Evolutionary conservation across 2,888 invertebrate species (phyloP).

Genomic region (Nudaria mundana): DNA sequence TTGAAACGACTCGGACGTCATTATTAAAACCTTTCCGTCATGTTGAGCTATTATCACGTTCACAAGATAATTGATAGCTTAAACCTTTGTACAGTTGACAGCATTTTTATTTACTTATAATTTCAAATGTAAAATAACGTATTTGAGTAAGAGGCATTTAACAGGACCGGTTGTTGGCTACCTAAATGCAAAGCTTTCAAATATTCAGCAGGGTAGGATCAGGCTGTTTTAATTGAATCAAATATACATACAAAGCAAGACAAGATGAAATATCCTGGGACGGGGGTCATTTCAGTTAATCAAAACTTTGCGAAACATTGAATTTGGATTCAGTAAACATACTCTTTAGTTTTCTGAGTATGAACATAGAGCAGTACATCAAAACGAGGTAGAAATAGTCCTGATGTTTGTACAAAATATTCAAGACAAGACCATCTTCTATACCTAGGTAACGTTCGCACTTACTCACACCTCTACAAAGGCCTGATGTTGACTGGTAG

Average conservation of each 20-base stretch:
- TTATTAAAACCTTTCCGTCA: constrained; percentile 13
- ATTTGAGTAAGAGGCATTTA: no score
- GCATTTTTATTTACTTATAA: constrained; percentile 12
- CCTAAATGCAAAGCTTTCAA: constrained; percentile 21
- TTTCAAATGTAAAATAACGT: not conserved
- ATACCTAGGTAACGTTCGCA: no score
- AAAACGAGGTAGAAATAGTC: no score
- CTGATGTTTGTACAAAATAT: no score
- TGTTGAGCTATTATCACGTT: constrained; percentile 18
- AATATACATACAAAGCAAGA: constrained; percentile 26
- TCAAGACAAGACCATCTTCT: no score
- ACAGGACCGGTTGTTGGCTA: no score
- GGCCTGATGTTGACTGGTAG: no score
- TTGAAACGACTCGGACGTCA: no score
- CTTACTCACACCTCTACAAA: no score
- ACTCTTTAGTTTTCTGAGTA: not conserved
- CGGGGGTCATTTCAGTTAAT: constrained; percentile 29
- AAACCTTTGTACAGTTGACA: constrained; percentile 18
- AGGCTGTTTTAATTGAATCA: constrained; percentile 34
- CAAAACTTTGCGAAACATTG: constrained; percentile 29
- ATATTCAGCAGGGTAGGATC: constrained; percentile 25
- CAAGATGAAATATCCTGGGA: constrained; percentile 14
- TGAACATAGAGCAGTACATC: no score
- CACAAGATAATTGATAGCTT: constrained; percentile 25
- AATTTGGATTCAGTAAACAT: constrained; percentile 16